phyloP scores from a whole-genome alignment of 2,113 vertebrate genomes.

The Naja naja region DNA sequence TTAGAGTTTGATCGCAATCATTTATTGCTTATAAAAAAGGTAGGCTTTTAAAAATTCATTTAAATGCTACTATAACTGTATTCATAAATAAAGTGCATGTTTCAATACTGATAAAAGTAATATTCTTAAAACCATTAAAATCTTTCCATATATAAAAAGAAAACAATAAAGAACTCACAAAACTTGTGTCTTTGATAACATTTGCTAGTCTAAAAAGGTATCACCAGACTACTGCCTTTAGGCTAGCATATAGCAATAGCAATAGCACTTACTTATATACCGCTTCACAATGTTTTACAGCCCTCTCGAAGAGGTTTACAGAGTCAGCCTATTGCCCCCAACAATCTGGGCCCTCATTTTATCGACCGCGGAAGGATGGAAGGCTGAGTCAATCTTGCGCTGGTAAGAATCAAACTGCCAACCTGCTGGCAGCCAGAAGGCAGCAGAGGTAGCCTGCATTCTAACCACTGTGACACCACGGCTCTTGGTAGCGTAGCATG shows the following conservation, averaged over 20 bases:
- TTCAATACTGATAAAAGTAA: conserved; percentile 20
- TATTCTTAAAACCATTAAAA: conserved; percentile 2
- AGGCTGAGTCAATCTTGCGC: no score
- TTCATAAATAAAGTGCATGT: conserved; percentile 21
- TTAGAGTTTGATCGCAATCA: conserved; percentile 22
- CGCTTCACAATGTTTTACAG: no score
- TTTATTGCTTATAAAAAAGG: conserved; percentile 16
- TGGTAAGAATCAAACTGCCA: no score
- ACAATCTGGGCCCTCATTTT: no score
- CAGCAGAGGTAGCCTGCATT: no score
- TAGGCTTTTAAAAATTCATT: background rate
- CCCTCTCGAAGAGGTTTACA: no score
- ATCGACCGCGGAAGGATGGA: no score
- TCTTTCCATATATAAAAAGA: background rate
- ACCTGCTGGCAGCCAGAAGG: no score
- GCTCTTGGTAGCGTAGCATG: background rate
- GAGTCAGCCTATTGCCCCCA: no score
- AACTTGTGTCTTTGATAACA: background rate
- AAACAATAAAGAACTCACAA: background rate
- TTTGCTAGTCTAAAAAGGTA: background rate
- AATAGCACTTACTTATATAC: no score
- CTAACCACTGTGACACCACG: no score
- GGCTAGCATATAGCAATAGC: background rate
- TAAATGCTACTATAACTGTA: conserved; percentile 19
- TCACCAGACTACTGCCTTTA: background rate